Conservation (phyloP, 2,113 vertebrate species). For the Henicopernis longicauda region DNA sequence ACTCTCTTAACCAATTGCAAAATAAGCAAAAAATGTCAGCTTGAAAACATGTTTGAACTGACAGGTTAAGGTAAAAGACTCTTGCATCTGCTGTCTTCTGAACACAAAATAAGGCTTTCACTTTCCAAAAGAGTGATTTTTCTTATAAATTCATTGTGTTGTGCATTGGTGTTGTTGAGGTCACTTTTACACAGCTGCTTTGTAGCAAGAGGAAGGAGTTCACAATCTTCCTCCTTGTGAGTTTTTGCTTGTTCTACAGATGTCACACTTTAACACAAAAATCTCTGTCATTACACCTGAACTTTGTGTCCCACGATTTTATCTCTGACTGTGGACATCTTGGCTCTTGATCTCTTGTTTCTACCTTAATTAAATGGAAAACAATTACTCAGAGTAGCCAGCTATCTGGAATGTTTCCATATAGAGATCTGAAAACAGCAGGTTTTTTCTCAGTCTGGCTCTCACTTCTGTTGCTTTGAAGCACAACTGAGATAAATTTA, state of each 20-base stretch:
- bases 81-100: neutral
- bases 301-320: neutral
- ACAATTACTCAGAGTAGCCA: neutral
- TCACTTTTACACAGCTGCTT: neutral
- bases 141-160: neutral
- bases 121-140: neutral
- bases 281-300: neutral
- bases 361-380: slow-evolving; percentile 6
- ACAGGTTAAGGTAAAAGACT: neutral
- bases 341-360: neutral
- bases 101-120: neutral
- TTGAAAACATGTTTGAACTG: neutral
- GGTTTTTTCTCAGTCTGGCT: neutral
- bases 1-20: neutral
- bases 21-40: neutral
- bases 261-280: neutral
- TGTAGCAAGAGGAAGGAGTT: neutral
- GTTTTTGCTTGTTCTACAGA: neutral
- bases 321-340: neutral
- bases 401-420: neutral
- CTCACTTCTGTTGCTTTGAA: neutral
- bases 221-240: neutral
- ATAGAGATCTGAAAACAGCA: neutral
- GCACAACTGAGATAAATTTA: neutral
- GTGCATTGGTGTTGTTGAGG: neutral